phyloP scores from a whole-genome alignment of 2,797 vertebrate genomes.

The Mastacembelus armatus region DNA sequence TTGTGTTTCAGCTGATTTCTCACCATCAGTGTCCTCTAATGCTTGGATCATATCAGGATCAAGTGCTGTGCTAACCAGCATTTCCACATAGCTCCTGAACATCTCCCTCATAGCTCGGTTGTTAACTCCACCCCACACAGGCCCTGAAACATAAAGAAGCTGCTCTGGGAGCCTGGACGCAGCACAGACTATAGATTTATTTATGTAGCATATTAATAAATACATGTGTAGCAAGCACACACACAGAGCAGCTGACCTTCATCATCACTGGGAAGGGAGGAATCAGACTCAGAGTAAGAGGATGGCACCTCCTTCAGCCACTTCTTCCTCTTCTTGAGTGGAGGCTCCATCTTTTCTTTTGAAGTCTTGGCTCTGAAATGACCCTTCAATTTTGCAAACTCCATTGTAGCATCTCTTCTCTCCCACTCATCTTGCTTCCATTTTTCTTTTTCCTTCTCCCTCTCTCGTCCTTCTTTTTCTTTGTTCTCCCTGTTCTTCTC shows the following conservation, averaged over 20 bases:
- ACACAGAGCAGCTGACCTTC: constrained; percentile 73
- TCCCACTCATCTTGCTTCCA: constrained; percentile 55
- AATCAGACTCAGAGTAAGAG: constrained; percentile 87
- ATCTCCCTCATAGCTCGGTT: constrained; percentile 91
- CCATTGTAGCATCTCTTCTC: constrained; percentile 48
- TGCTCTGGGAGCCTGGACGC: constrained; percentile 2
- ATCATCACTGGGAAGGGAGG: constrained; percentile 86
- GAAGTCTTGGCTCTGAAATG: constrained; percentile 65
- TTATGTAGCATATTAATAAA: neutral
- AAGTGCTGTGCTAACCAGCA: constrained; percentile 92
- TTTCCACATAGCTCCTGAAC: constrained; percentile 94
- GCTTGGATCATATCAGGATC: constrained; percentile 95
- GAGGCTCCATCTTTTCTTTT: constrained; percentile 79
- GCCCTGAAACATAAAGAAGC: constrained; percentile 59
- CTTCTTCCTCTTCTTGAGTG: constrained; percentile 89
- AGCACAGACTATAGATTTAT: neutral
- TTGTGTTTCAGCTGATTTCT: constrained; percentile 19
- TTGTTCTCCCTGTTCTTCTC: constrained; percentile 6
- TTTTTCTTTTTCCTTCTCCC: constrained; percentile 62
- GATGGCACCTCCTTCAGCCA: constrained; percentile 89
- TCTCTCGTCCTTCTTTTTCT: constrained; percentile 9
- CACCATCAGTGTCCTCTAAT: constrained; percentile 91
- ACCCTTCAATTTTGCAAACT: constrained; percentile 51
- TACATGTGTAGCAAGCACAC: neutral
- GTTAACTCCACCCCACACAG: constrained; percentile 75